A percentile compares a stretch with the other conserved stretches of the same genome.
Evolutionary conservation across 2,888 invertebrate genomes (phyloP).

Genomic region (Dasysyrphus tricinctus): DNA sequence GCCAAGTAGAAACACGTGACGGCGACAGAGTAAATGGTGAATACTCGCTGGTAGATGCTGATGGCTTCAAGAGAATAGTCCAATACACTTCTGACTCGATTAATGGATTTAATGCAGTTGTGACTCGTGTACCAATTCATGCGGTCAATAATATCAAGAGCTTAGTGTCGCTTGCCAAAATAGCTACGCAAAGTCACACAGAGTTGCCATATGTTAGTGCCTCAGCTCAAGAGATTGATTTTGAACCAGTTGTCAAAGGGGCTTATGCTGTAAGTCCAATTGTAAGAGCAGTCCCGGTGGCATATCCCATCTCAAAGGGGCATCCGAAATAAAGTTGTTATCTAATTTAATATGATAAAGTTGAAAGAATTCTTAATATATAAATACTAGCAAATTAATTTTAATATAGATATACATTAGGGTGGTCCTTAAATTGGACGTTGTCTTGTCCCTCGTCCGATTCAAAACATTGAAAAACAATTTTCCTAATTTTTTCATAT

Average conservation of each 20-base stretch:
- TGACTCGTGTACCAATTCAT: conserved; percentile 49
- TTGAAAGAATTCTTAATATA: neutral
- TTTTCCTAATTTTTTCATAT: too few species aligned
- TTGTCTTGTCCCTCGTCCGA: too few species aligned
- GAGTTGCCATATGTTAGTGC: conserved; percentile 18
- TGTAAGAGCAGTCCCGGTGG: conserved; percentile 48
- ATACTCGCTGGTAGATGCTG: conserved; percentile 59
- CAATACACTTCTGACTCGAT: conserved; percentile 59
- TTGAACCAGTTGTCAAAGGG: conserved; percentile 50
- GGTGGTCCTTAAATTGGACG: too few species aligned
- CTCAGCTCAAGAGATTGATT: conserved; percentile 8
- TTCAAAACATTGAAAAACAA: too few species aligned
- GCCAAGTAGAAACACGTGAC: conserved; percentile 51
- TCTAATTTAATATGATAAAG: neutral
- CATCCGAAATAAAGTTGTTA: neutral
- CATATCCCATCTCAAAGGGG: conserved; percentile 35
- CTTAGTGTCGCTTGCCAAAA: neutral
- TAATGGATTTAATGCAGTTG: conserved; percentile 62
- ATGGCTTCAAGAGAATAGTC: conserved; percentile 56
- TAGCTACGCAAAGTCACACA: neutral
- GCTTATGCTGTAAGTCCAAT: conserved; percentile 54
- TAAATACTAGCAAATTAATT: neutral
- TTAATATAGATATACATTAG: too few species aligned
- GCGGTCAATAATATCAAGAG: neutral
- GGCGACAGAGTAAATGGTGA: conserved; percentile 60